Evolutionary conservation across 2,113 vertebrate genomes (phyloP), one percentile per base, ranked within the genome.

Genomic region (Podarcis muralis): DNA sequence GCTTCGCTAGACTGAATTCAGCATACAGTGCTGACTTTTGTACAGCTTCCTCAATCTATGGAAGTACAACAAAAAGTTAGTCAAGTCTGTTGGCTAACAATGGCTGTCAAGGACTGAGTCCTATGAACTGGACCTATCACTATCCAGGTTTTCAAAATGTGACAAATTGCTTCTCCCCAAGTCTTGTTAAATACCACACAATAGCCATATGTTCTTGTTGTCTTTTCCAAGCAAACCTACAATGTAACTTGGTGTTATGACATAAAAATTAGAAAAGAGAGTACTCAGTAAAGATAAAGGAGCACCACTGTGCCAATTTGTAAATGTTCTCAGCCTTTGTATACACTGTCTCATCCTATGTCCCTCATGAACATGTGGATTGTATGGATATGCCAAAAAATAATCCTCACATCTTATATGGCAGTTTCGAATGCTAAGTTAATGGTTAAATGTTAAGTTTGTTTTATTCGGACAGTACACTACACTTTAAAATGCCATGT

Each of bases 141-240:
- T 20, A 16, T 27, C 43, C 37, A 48, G 15, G 27, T 8, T 40
- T 53, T 84, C 22, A 84, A 53, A 32, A 16, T 62, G 13, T 68
- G 37, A 6, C 9, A 83, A 40, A 66, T 40, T 6, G n/a, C 20
- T 83, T 66, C 8, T 37, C 25, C 9, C 20, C 32, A 32, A n/a
- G 16, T 71, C 53, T 48, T 48, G 16, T 84, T 18, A 43, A 43
- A 83, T 25, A 35, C 72, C 32, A n/a, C 40, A 83, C 65, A 71
- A 88, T 86, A 94, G 89, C 89, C 94, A 95, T 95, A 93, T 96
- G 89, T 87, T 95, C 9, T 85, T 85, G 85, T 91, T 93, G 48
- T 94, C 81, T 90, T 27, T 30, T 9, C 22, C 92, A 92, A 90
- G n/a, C 91, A 87, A 90, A 57, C 88, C 11, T 90, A 71, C 35